phyloP scores from a whole-genome alignment of 2,797 vertebrate genomes.

The Labeo calbasu region DNA sequence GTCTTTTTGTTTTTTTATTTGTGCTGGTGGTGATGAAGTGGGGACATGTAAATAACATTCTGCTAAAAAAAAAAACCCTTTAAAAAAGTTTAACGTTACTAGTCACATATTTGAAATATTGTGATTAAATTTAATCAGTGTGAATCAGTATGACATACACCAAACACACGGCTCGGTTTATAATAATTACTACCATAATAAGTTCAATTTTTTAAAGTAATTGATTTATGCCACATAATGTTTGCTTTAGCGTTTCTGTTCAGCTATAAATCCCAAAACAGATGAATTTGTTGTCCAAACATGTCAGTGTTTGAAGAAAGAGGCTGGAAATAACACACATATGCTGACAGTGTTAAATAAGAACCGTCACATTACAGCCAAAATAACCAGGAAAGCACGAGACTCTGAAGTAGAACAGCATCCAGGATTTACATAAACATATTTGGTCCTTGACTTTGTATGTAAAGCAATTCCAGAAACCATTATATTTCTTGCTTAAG shows the following conservation, averaged over 20 bases:
- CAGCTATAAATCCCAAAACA: background rate
- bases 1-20: background rate
- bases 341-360: background rate
- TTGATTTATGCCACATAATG: background rate
- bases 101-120: background rate
- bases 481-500: no score
- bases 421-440: background rate
- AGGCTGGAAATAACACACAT: background rate
- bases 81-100: background rate
- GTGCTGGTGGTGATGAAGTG: background rate
- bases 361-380: background rate
- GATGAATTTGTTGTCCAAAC: background rate
- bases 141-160: background rate
- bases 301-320: constrained; percentile 4
- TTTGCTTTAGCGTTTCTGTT: background rate
- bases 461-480: background rate
- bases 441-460: background rate
- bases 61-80: background rate
- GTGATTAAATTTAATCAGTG: background rate
- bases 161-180: background rate
- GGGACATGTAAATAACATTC: background rate
- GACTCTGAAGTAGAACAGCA: background rate
- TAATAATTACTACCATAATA: background rate
- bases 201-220: background rate
- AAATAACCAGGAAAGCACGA: background rate